Percentiles rank a stretch among this genome's conserved stretches.
phyloP scores from a whole-genome alignment of 2,888 invertebrate species.

The Andrena hattorfiana region DNA sequence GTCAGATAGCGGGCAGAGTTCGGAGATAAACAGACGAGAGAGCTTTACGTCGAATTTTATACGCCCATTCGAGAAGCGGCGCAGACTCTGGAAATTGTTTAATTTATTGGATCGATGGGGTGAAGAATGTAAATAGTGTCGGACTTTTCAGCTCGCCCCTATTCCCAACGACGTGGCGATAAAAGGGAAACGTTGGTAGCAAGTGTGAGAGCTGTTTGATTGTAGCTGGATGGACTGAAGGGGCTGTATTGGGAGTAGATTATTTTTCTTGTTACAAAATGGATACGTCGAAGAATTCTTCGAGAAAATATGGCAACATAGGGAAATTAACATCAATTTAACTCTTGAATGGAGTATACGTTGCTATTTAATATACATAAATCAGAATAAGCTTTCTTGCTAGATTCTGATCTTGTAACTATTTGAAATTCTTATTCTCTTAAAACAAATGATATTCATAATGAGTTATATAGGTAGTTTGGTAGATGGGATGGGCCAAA shows the following conservation, averaged over 20 bases:
- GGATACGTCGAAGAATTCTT: background rate
- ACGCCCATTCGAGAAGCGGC: conserved; percentile 20
- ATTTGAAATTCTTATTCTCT: no score
- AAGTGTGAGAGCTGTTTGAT: conserved; percentile 12
- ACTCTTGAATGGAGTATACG: no score
- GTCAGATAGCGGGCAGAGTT: conserved; percentile 52
- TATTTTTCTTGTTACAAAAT: background rate
- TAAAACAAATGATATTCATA: no score
- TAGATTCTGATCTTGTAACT: no score
- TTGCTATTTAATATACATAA: no score
- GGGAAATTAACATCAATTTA: no score
- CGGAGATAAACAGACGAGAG: conserved; percentile 58
- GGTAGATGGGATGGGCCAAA: no score
- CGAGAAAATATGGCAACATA: no score
- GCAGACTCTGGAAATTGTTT: conserved; percentile 23
- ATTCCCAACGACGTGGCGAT: conserved; percentile 11
- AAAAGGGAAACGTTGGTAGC: conserved; percentile 9
- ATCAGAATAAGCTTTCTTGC: no score
- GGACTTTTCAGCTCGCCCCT: background rate
- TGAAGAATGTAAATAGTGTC: conserved; percentile 20
- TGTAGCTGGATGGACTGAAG: background rate
- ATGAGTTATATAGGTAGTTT: no score
- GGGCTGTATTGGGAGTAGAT: background rate
- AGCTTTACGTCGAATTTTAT: conserved; percentile 58
- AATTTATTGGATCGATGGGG: conserved; percentile 9